Evolutionary conservation across 2,888 invertebrate genomes (phyloP).

Genomic region (Cartodere bifasciata): DNA sequence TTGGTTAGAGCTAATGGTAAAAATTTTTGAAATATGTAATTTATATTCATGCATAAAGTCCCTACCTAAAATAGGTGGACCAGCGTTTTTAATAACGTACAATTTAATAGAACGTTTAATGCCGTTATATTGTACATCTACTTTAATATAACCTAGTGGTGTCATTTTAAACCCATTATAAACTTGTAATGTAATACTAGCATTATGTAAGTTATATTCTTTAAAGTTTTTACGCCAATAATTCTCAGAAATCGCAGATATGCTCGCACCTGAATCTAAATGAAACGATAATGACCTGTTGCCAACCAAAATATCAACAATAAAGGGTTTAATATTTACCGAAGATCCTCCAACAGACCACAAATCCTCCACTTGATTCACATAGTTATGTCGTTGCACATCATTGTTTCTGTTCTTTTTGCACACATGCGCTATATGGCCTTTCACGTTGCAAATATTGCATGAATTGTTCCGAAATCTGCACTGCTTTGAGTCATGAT

Average conservation of each 20-base stretch:
- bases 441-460: too few relatives aligned
- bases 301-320: too few relatives aligned
- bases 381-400: too few relatives aligned
- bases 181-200: slow-evolving; percentile 6
- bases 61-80: slow-evolving; percentile 8
- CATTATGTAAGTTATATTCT: background rate
- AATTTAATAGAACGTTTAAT: slow-evolving; percentile 5
- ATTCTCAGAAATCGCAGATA: slow-evolving; percentile 8
- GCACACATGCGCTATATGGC: too few relatives aligned
- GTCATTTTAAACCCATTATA: slow-evolving; percentile 8
- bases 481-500: too few relatives aligned
- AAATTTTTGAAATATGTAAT: slow-evolving; percentile 6
- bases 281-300: too few relatives aligned
- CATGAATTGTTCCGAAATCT: too few relatives aligned
- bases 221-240: slow-evolving; percentile 7
- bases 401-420: too few relatives aligned
- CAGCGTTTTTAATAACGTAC: slow-evolving; percentile 8
- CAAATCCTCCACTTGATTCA: too few relatives aligned
- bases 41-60: slow-evolving; percentile 6
- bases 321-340: too few relatives aligned
- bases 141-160: slow-evolving; percentile 8
- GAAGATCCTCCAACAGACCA: too few relatives aligned
- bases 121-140: slow-evolving; percentile 6
- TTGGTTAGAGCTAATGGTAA: slow-evolving; percentile 1
- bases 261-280: slow-evolving; percentile 9